Evolutionary conservation across 2,113 vertebrate species (phyloP).

Genomic region (Hystrix cristata): DNA sequence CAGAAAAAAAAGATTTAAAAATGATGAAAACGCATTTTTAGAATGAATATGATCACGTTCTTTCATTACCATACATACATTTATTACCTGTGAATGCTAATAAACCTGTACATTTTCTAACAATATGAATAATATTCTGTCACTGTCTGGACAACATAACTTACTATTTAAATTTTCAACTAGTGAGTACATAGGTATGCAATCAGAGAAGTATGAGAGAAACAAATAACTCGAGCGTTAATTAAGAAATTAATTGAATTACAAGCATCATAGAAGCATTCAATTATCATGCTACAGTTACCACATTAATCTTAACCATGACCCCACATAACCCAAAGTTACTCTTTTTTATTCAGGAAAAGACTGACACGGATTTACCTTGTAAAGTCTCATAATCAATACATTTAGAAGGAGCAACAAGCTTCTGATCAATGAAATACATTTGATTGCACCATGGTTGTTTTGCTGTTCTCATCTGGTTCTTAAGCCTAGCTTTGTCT

Average conservation of each 20-base stretch:
- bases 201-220: neutral
- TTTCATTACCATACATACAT: conserved; percentile 13
- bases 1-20: neutral
- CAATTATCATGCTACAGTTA: neutral
- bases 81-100: conserved; percentile 6
- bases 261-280: neutral
- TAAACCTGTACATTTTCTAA: neutral
- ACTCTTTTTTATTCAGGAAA: neutral
- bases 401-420: neutral
- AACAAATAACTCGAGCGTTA: neutral
- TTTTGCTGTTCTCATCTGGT: neutral
- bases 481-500: neutral
- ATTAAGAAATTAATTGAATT: conserved; percentile 61
- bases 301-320: conserved; percentile 26
- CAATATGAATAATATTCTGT: neutral
- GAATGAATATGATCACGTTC: neutral
- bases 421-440: neutral
- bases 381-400: conserved; percentile 39
- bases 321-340: neutral
- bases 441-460: neutral
- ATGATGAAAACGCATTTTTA: conserved; percentile 6
- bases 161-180: conserved; percentile 3
- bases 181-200: neutral
- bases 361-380: neutral
- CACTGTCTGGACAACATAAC: neutral